A percentile compares a stretch with the other conserved stretches of the same genome.
Conservation (phyloP, 2,113 vertebrate species). For the Castor canadensis region DNA sequence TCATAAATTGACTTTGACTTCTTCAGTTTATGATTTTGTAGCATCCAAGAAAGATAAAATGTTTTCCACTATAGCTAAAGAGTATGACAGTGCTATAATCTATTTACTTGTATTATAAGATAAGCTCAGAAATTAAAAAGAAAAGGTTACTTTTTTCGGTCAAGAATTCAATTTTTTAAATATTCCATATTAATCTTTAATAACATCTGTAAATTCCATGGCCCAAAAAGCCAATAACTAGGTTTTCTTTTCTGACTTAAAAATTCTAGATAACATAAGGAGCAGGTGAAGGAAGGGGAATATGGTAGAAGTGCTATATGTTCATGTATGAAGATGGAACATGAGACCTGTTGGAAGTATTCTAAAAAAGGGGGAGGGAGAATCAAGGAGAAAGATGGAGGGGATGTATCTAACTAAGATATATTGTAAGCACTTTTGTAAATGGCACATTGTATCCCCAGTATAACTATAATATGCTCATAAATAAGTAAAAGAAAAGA, state of each 20-base stretch:
- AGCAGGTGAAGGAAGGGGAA: no score
- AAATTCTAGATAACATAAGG: no score
- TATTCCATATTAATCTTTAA: slow-evolving; percentile 41
- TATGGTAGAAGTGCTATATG: no score
- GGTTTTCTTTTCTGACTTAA: neutral
- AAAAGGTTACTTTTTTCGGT: slow-evolving; percentile 60
- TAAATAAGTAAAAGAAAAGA: no score
- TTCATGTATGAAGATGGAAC: no score
- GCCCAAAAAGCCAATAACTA: slow-evolving; percentile 44
- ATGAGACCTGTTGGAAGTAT: no score
- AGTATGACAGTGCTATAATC: slow-evolving; percentile 31
- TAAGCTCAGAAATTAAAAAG: slow-evolving; percentile 55
- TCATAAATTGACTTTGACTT: slow-evolving; percentile 77
- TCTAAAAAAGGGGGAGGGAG: no score
- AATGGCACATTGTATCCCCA: no score
- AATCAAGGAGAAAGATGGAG: no score
- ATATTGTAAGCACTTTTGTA: no score
- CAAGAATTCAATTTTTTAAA: slow-evolving; percentile 59
- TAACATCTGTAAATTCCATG: slow-evolving; percentile 53
- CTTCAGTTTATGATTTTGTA: slow-evolving; percentile 56
- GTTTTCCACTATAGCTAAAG: slow-evolving; percentile 62
- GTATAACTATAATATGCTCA: no score
- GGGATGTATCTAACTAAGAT: no score
- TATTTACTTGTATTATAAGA: slow-evolving; percentile 55
- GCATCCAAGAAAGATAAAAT: slow-evolving; percentile 57